phyloP scores from a whole-genome alignment of 2,113 vertebrate genomes.

The Calidris pygmaea region DNA sequence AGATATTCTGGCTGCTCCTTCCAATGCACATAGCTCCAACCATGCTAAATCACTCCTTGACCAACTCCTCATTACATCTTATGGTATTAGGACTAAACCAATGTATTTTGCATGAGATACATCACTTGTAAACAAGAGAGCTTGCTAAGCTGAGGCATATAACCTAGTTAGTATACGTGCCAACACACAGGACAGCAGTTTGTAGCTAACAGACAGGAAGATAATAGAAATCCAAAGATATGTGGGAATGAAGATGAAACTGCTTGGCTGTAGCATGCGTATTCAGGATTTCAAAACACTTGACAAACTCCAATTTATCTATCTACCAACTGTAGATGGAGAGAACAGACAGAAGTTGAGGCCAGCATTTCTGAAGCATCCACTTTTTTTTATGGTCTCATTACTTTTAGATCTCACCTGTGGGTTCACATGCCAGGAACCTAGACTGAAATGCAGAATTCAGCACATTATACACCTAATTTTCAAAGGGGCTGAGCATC shows the following conservation, averaged over 20 bases:
- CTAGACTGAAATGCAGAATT: not conserved
- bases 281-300: not conserved
- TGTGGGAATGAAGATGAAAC: not conserved
- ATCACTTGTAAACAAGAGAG: not conserved
- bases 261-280: rapidly evolving
- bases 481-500: not conserved
- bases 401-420: not conserved
- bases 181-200: not conserved
- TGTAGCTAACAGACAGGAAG: not conserved
- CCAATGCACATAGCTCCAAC: rapidly evolving
- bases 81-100: not conserved
- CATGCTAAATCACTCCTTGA: not conserved
- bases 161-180: not conserved
- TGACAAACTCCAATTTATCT: not conserved
- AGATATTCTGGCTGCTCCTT: not conserved
- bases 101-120: not conserved
- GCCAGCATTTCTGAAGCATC: not conserved
- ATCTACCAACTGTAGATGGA: not conserved
- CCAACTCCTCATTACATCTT: not conserved
- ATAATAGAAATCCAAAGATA: not conserved
- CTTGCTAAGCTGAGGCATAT: not conserved
- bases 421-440: not conserved
- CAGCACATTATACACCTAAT: not conserved
- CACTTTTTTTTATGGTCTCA: not conserved
- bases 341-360: not conserved